phyloP scores from a whole-genome alignment of 2,113 vertebrate species.

The Ameiurus melas region DNA sequence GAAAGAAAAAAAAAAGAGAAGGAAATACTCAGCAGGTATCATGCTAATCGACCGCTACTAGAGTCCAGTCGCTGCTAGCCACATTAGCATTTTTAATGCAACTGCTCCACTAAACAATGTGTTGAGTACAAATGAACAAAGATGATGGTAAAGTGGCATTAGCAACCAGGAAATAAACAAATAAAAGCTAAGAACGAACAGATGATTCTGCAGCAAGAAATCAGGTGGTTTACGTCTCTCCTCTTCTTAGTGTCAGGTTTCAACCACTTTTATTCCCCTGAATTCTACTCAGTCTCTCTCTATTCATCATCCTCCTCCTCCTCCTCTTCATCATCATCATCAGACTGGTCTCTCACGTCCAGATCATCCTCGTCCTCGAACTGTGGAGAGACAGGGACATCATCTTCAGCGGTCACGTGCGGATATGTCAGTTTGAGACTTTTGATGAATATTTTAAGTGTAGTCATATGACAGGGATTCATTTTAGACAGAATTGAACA shows the following conservation, averaged over 20 bases:
- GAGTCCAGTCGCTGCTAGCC: constrained; percentile 12
- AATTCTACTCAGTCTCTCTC: constrained; percentile 24
- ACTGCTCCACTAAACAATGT: background rate
- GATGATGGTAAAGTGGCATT: background rate
- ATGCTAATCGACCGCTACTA: constrained; percentile 1
- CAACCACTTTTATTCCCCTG: constrained; percentile 15
- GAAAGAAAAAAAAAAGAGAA: background rate
- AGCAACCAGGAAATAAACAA: background rate
- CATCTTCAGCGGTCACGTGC: background rate
- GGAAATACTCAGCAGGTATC: background rate
- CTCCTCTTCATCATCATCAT: constrained; percentile 67
- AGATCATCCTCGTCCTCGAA: constrained; percentile 79
- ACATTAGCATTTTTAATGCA: constrained; percentile 15
- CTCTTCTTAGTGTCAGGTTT: constrained; percentile 2
- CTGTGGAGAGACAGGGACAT: constrained; percentile 61
- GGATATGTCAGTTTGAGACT: background rate
- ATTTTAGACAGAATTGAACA: background rate
- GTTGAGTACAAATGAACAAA: background rate
- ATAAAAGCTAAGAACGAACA: constrained; percentile 7
- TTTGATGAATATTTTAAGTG: background rate
- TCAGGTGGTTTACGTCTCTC: background rate
- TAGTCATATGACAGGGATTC: background rate
- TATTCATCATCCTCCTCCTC: constrained; percentile 62
- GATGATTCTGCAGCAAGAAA: background rate
- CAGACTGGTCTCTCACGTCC: constrained; percentile 70